Percentiles rank a stretch among this genome's conserved stretches.
Conservation (phyloP, 2,113 vertebrate species). For the Cottus gobio region DNA sequence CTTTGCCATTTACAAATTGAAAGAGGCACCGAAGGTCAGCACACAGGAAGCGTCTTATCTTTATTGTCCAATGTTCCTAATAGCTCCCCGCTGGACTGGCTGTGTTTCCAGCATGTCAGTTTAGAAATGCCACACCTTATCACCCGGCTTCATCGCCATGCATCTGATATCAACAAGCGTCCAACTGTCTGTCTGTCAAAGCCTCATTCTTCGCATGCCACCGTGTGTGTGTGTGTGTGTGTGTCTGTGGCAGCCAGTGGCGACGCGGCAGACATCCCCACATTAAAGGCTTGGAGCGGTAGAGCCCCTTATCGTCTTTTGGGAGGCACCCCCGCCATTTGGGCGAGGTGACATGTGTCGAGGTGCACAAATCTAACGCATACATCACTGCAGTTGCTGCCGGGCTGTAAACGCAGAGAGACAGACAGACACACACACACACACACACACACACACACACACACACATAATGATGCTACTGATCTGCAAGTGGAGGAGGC, state of each 20-base stretch:
- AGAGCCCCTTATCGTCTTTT: constrained; percentile 45
- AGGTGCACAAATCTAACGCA: constrained; percentile 23
- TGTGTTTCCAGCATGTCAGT: constrained; percentile 26
- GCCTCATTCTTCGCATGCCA: constrained; percentile 70
- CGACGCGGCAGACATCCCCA: constrained; percentile 25
- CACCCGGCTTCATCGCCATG: constrained; percentile 35
- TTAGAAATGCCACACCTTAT: constrained; percentile 65
- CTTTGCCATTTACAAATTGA: constrained; percentile 2
- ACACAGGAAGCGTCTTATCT: constrained; percentile 44
- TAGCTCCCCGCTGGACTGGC: constrained; percentile 10
- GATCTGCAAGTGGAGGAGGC: constrained; percentile 22
- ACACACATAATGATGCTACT: constrained; percentile 25
- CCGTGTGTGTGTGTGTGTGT: constrained; percentile 20
- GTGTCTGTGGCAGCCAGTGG: constrained; percentile 37
- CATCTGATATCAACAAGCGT: constrained; percentile 56
- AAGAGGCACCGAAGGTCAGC: constrained; percentile 10
- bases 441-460: constrained; percentile 7
- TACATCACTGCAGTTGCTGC: constrained; percentile 12
- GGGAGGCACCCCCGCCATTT: constrained; percentile 40
- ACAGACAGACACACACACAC: not conserved
- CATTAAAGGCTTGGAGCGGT: constrained; percentile 30
- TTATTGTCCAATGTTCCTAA: constrained; percentile 9
- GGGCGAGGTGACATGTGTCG: constrained; percentile 43
- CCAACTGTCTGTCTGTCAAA: constrained; percentile 44
- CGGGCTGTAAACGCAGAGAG: constrained; percentile 24